Base-by-base conservation (phyloP, 2,888 invertebrate species). In the Eueremaeus valkanovi region DNA sequence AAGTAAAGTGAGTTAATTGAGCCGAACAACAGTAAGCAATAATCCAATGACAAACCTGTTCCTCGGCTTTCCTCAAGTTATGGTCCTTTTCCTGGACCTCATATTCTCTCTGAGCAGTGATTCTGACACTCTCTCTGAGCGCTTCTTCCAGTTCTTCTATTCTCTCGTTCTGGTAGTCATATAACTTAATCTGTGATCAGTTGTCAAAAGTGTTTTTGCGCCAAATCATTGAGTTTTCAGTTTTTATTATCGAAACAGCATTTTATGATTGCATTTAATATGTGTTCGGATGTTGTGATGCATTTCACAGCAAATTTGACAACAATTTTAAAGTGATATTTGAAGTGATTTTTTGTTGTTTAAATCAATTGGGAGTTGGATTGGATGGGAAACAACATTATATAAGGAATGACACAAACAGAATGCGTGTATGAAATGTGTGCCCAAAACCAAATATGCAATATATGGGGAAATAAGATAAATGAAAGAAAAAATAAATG, bases 61-160 rank as follows among this genome's bases (percentile, higher is more conserved):
- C 77, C 31, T 81, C 79, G 11, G 80, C 78, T 75, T 78, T 78
- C 55, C 78, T 76, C 3, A 79, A 76, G 51, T 77, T 73, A 18
- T 79, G 79, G 75, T 86, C 85, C 79, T 85, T 84, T 77, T 85
- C 83, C 27, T 83, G 83, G 78, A 85, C 81, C 73, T 83, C 84
- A 80, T 85, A 82, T 80, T 87, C 86, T 73, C 85, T 80, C 78
- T 86, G 85, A 21, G 86, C 85, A 21, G 86, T 86, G 72, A 86
- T 85, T 78, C 83, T 82, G 3, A 87, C 89, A 78, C 91, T 93
- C 83, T 92, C 92, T 77, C 91, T 87, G 77, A 95, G 85, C 27
- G 93, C 93, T 80, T 91, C 90, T 82, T 92, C 93, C 79, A 95
- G 84, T 82, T 92, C 91, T 81, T 88, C 87, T 74, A 93, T 90